A percentile compares a stretch with the other conserved stretches of the same genome.
phyloP scores from a whole-genome alignment of 2,797 vertebrate species.

The Tiaroga cobitis region DNA sequence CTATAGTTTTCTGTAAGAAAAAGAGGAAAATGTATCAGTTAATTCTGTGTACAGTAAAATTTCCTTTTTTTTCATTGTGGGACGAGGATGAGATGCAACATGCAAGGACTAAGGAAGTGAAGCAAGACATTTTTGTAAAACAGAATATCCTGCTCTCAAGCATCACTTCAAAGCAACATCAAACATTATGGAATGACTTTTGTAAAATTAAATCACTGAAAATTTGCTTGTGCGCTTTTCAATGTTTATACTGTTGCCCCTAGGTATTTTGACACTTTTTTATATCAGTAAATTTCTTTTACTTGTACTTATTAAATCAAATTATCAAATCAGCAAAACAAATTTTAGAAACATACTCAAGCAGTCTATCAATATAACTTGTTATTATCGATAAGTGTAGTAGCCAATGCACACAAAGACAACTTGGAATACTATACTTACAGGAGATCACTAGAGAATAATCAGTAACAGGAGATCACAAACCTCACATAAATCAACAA shows the following conservation, averaged over 20 bases:
- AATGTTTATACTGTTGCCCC: neutral
- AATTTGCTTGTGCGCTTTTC: neutral
- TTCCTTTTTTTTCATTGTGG: neutral
- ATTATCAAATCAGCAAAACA: no score
- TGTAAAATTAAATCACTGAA: neutral
- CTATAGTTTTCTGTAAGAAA: neutral
- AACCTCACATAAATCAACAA: neutral
- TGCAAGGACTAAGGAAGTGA: neutral
- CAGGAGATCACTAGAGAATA: neutral
- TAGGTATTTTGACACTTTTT: neutral
- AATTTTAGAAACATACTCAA: neutral
- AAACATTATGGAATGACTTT: neutral
- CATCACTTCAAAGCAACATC: neutral
- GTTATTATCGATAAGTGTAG: neutral
- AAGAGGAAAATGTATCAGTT: neutral
- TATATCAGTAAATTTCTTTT: neutral
- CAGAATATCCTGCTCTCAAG: neutral
- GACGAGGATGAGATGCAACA: neutral
- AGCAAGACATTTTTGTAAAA: conserved; percentile 1
- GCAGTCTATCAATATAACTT: neutral
- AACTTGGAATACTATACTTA: neutral
- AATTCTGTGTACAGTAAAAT: neutral
- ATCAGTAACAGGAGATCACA: neutral
- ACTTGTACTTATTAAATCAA: neutral
- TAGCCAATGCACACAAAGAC: neutral